A percentile compares a stretch with the other conserved stretches of the same genome.
phyloP scores from a whole-genome alignment of 2,797 vertebrate genomes.

The Ataeniobius toweri region DNA sequence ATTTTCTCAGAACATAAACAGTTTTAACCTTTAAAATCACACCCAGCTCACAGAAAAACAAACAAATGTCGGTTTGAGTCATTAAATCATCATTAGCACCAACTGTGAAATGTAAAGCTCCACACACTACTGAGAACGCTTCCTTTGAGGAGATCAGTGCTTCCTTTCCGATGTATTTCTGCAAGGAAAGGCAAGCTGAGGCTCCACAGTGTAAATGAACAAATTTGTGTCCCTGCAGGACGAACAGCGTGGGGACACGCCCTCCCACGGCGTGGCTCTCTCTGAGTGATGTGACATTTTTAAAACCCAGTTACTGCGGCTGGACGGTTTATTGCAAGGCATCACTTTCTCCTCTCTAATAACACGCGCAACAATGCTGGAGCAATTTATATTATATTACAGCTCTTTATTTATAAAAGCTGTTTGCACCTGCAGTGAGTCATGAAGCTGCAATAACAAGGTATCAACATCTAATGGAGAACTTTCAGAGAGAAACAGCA shows the following conservation, averaged over 20 bases:
- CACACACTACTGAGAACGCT: neutral
- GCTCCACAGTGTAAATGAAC: too few relatives aligned
- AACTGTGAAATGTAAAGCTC: neutral
- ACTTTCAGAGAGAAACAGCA: slow-evolving; percentile 28
- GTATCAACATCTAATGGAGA: slow-evolving; percentile 1
- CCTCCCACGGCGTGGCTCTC: neutral
- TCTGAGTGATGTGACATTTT: slow-evolving; percentile 53
- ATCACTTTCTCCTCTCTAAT: slow-evolving; percentile 30
- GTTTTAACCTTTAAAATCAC: slow-evolving; percentile 34
- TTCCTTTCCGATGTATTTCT: neutral
- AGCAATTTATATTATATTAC: slow-evolving; percentile 22
- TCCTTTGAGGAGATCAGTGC: neutral
- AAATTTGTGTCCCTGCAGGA: too few relatives aligned
- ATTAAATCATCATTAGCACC: slow-evolving; percentile 17
- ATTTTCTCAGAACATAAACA: neutral
- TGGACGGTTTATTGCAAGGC: slow-evolving; percentile 56
- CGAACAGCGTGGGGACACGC: neutral
- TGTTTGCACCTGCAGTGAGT: slow-evolving; percentile 15
- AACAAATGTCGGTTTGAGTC: slow-evolving; percentile 17
- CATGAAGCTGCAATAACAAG: slow-evolving; percentile 10
- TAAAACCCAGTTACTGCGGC: slow-evolving; percentile 34
- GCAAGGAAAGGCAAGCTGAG: too few relatives aligned
- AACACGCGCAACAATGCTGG: slow-evolving; percentile 24
- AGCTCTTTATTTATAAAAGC: slow-evolving; percentile 20
- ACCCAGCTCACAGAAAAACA: neutral